A percentile compares a stretch with the other conserved stretches of the same genome.
Evolutionary conservation across 2,113 vertebrate species (phyloP).

Genomic region (Rhinopomastus cyanomelas): DNA sequence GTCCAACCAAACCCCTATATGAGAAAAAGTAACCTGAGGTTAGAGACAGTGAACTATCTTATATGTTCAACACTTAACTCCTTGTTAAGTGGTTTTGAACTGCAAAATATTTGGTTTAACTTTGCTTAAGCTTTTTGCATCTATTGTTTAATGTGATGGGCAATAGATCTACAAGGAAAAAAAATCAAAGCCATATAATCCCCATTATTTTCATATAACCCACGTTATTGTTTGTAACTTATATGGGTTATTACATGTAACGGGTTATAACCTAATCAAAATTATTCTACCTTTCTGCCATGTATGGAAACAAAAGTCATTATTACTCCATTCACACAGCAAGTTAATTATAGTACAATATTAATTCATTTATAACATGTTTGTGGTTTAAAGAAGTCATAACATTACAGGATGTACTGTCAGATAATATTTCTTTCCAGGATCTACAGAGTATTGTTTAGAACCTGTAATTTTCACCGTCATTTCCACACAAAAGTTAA

Average conservation of each 20-base stretch:
- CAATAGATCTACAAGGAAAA: neutral
- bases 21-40: neutral
- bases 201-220: neutral
- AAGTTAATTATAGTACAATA: neutral
- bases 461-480: neutral
- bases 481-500: neutral
- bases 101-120: neutral
- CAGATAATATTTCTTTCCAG: neutral
- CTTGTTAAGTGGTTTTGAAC: neutral
- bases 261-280: too few species aligned
- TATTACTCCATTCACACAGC: neutral
- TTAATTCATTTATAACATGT: neutral
- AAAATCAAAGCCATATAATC: neutral
- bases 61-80: neutral
- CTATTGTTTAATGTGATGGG: neutral
- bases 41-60: neutral
- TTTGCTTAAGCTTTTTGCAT: neutral
- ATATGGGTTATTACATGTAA: too few species aligned
- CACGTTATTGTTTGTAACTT: too few species aligned
- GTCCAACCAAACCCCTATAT: accelerated
- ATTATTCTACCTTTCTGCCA: neutral
- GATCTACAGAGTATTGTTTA: neutral
- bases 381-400: neutral
- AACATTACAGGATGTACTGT: neutral
- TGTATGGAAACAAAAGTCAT: neutral